Conservation (phyloP, 2,113 vertebrate species). For the Apodemus sylvaticus region DNA sequence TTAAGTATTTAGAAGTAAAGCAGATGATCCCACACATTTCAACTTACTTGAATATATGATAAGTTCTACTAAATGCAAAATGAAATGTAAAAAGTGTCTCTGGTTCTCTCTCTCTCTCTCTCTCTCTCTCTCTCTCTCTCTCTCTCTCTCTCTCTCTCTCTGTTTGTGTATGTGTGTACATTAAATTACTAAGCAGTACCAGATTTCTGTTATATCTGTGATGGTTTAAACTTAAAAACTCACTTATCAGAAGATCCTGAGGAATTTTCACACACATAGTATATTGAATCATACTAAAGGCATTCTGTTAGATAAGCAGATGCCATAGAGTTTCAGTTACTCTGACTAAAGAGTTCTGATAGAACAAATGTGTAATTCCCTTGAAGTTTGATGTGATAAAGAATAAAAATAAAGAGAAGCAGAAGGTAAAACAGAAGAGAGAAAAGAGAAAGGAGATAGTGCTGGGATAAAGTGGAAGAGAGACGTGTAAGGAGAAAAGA, state of each 20-base stretch:
- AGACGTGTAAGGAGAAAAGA: not conserved
- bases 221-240: not conserved
- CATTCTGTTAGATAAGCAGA: not conserved
- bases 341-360: not conserved
- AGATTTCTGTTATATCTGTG: not conserved
- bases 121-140: too few species aligned
- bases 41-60: not conserved
- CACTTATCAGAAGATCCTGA: not conserved
- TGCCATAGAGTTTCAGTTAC: not conserved
- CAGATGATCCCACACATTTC: too few species aligned
- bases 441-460: not conserved
- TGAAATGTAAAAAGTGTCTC: not conserved
- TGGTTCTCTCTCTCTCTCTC: too few species aligned
- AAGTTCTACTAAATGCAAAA: not conserved
- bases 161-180: not conserved
- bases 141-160: too few species aligned
- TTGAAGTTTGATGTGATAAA: not conserved
- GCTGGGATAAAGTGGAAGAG: too few species aligned
- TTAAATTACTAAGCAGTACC: not conserved
- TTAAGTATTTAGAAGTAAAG: too few species aligned
- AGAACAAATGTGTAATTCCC: not conserved
- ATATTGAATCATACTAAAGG: not conserved
- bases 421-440: too few species aligned
- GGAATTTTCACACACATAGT: not conserved
- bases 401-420: not conserved